Evolutionary conservation across 2,888 invertebrate genomes (phyloP).

Genomic region (Andrena hattorfiana): DNA sequence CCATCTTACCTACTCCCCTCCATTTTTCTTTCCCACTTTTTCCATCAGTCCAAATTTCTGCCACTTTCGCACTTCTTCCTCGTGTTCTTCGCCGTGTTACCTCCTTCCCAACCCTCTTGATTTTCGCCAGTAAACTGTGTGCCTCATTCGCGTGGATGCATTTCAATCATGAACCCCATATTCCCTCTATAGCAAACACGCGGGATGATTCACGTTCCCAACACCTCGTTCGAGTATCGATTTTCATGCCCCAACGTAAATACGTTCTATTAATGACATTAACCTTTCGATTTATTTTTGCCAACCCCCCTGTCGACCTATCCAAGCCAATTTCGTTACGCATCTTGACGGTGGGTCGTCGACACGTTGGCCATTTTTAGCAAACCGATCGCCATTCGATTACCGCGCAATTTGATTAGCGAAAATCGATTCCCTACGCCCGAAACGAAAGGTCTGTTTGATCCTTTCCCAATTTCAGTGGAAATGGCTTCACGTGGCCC

Average conservation of each 20-base stretch:
- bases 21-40: too few relatives aligned
- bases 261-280: conserved; percentile 31
- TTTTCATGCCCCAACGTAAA: conserved; percentile 17
- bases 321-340: conserved; percentile 1
- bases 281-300: conserved; percentile 21
- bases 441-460: conserved; percentile 19
- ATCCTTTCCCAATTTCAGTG: conserved; percentile 29
- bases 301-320: background rate
- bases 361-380: conserved; percentile 12
- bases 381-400: conserved; percentile 4
- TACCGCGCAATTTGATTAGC: conserved; percentile 24
- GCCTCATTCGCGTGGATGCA: conserved; percentile 5
- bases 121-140: too few relatives aligned
- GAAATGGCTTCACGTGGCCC: background rate
- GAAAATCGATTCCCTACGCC: conserved; percentile 30
- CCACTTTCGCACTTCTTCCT: too few relatives aligned
- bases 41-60: too few relatives aligned
- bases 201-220: conserved; percentile 18
- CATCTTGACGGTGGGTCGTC: conserved; percentile 24
- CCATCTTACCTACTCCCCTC: too few relatives aligned
- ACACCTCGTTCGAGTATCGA: conserved; percentile 15
- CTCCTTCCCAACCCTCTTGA: background rate
- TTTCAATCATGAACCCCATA: conserved; percentile 41
- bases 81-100: background rate
- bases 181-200: background rate